Conservation (phyloP, 1,140 invertebrate genomes). For the Diachasma alloeum region DNA sequence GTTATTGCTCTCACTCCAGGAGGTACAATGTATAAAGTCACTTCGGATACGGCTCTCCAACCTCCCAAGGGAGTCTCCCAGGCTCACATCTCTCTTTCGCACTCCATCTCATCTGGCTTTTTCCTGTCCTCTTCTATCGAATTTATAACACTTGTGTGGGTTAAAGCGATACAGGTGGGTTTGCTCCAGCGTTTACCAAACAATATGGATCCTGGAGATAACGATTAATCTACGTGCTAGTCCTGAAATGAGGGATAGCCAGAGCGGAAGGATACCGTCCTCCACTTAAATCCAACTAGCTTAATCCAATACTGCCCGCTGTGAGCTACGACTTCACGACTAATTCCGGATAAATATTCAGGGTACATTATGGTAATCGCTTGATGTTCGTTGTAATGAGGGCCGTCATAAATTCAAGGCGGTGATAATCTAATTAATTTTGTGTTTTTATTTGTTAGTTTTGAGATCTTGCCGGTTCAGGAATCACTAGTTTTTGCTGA, state of each 20-base stretch:
- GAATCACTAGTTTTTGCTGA: too few species aligned
- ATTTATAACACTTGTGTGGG: not conserved
- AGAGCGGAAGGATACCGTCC: constrained; percentile 54
- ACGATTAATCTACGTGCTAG: not conserved
- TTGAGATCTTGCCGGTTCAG: too few species aligned
- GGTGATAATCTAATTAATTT: too few species aligned
- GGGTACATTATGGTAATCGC: constrained; percentile 66
- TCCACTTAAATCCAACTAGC: constrained; percentile 60
- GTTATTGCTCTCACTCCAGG: constrained; percentile 25
- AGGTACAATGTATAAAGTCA: constrained; percentile 19
- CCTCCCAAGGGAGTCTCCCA: constrained; percentile 7
- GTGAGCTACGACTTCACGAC: constrained; percentile 57
- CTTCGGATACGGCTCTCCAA: constrained; percentile 10
- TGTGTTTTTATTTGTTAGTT: too few species aligned
- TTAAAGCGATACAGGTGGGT: not conserved
- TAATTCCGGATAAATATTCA: constrained; percentile 67
- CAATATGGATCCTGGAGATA: not conserved
- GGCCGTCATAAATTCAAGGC: too few species aligned
- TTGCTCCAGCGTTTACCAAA: not conserved
- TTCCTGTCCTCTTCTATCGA: not conserved
- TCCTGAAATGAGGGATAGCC: not conserved
- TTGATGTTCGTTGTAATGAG: constrained; percentile 55
- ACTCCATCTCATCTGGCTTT: not conserved
- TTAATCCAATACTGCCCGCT: constrained; percentile 64
- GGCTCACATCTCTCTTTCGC: not conserved